Conservation (phyloP, 2,888 invertebrate genomes). For the Timema podura region DNA sequence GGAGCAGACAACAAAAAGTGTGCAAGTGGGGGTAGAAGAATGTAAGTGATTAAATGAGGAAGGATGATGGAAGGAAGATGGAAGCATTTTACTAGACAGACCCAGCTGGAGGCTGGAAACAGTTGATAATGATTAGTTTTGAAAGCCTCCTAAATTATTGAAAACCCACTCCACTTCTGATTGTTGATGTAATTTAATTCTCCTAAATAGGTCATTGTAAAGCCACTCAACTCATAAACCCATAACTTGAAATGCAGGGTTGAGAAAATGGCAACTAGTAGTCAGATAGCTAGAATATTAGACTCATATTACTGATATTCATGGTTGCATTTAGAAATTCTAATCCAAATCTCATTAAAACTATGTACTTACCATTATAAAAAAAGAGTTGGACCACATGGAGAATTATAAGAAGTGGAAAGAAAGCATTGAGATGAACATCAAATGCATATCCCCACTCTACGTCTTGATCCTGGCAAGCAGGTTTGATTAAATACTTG, state of each 20-base stretch:
- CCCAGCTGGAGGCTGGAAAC: too few species aligned
- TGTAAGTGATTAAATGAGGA: too few species aligned
- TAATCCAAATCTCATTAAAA: not conserved
- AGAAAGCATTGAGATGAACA: conserved; percentile 97
- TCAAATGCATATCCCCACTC: conserved; percentile 99
- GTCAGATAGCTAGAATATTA: not conserved
- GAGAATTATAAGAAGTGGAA: conserved; percentile 90
- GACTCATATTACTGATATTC: not conserved
- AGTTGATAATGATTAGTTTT: too few species aligned
- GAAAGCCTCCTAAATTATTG: too few species aligned
- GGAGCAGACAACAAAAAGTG: too few species aligned
- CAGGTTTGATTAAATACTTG: conserved; percentile 64
- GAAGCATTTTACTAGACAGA: too few species aligned
- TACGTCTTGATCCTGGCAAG: conserved; percentile 68
- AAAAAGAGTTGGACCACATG: conserved; percentile 90
- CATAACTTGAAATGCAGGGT: not conserved
- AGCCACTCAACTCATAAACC: not conserved
- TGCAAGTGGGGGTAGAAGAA: too few species aligned
- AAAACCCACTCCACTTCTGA: too few species aligned
- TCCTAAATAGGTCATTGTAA: too few species aligned
- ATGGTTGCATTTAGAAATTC: not conserved
- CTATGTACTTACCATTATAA: conserved; percentile 63
- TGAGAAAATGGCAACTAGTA: not conserved
- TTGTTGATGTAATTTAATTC: too few species aligned
- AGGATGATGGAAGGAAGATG: too few species aligned